A percentile compares a stretch with the other conserved stretches of the same genome.
These are phyloP conservation scores for Platichthys stellatus DNA, from an alignment of 2,113 vertebrate genomes.

Conservation along the genomic window DNA sequence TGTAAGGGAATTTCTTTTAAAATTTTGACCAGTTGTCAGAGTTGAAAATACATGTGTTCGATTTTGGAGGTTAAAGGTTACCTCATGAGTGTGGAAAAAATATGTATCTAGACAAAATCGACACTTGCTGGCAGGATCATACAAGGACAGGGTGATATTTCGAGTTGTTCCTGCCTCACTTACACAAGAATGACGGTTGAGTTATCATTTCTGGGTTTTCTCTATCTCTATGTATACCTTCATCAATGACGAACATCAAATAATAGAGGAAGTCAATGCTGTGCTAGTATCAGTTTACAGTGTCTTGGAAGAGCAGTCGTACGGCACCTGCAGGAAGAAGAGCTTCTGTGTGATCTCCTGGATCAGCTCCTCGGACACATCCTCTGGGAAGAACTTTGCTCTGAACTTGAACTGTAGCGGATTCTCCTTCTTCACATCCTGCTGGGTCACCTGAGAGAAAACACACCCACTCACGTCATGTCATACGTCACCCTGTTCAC, in stretches of 20 bases:
- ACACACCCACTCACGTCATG: neutral
- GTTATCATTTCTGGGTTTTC: neutral
- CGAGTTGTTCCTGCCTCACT: too few relatives aligned
- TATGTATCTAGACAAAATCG: too few relatives aligned
- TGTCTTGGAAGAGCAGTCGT: neutral
- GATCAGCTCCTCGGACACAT: constrained; percentile 98
- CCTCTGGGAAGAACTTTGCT: constrained; percentile 97
- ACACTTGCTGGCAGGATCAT: too few relatives aligned
- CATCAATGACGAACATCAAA: too few relatives aligned
- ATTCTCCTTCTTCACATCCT: constrained; percentile 98
- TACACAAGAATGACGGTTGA: too few relatives aligned
- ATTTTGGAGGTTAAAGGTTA: too few relatives aligned
- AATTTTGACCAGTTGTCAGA: too few relatives aligned
- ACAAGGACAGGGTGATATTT: neutral
- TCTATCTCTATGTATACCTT: too few relatives aligned
- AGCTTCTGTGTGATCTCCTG: constrained; percentile 99
- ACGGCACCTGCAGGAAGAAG: constrained; percentile 95
- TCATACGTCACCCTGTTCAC: neutral
- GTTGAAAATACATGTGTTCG: too few relatives aligned
- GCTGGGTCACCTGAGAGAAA: constrained; percentile 90
- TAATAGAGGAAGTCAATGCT: neutral
- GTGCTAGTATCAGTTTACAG: neutral
- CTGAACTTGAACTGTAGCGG: constrained; percentile 97
- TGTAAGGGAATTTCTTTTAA: too few relatives aligned
- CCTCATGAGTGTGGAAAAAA: too few relatives aligned